These are phyloP conservation scores for Canis aureus DNA, from an alignment of 2,113 vertebrate genomes.

Conservation along the genomic window DNA sequence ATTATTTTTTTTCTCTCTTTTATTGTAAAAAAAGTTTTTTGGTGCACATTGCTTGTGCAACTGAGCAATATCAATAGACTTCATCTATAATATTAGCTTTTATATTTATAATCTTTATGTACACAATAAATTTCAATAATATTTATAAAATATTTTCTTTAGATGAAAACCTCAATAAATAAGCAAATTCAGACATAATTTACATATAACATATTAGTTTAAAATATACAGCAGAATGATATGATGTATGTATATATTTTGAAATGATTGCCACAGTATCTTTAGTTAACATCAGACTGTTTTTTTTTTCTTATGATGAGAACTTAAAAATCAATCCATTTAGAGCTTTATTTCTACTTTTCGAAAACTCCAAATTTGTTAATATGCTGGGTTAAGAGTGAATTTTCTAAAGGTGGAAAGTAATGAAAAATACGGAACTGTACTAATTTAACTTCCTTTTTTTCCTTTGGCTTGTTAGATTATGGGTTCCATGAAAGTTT, in stretches of 20 bases:
- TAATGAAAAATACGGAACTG: constrained; percentile 17
- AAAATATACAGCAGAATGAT: background rate
- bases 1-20: constrained; percentile 47
- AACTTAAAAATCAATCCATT: constrained; percentile 11
- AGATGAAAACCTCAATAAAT: constrained; percentile 16
- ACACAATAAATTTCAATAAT: constrained; percentile 23
- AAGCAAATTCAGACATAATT: constrained; percentile 1
- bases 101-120: constrained; percentile 17
- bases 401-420: constrained; percentile 44
- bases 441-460: constrained; percentile 67
- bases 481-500: constrained; percentile 96
- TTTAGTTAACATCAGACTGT: background rate
- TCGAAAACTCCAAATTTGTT: constrained; percentile 51
- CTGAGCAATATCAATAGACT: background rate
- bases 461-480: constrained; percentile 88
- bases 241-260: background rate
- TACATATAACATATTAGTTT: background rate
- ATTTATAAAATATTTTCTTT: constrained; percentile 43
- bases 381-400: background rate
- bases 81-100: background rate
- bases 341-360: constrained; percentile 53
- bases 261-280: background rate
- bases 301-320: background rate
- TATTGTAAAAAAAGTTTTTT: constrained; percentile 51
- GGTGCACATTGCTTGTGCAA: background rate